A percentile compares a stretch with the other conserved stretches of the same genome.
phyloP scores from a whole-genome alignment of 35 echinoderm and acorn worm species.

The Stichopus chloronotus region DNA sequence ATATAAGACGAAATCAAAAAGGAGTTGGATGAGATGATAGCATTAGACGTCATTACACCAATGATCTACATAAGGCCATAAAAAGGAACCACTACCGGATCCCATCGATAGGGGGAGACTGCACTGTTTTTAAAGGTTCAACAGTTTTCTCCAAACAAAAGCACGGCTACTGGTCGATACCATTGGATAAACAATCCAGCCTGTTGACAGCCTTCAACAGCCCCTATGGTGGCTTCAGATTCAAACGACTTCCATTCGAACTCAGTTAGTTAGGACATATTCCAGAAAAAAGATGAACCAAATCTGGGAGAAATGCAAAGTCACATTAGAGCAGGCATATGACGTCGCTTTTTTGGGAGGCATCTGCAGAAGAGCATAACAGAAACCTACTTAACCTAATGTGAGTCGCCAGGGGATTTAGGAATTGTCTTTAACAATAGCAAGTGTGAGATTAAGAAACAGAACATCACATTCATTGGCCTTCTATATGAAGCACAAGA shows the following conservation, averaged over 20 bases:
- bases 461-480: slow-evolving; percentile 65
- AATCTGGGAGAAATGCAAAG: slow-evolving; percentile 36
- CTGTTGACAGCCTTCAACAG: slow-evolving; percentile 78
- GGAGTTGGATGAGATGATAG: neutral
- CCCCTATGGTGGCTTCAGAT: slow-evolving; percentile 59
- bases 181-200: slow-evolving; percentile 51
- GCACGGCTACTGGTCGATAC: slow-evolving; percentile 80
- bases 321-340: neutral
- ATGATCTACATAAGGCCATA: slow-evolving; percentile 55
- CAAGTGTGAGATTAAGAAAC: slow-evolving; percentile 45
- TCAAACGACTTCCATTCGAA: slow-evolving; percentile 58
- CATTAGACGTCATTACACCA: neutral
- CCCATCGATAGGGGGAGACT: slow-evolving; percentile 62
- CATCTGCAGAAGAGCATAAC: slow-evolving; percentile 1
- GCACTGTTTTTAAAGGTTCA: slow-evolving; percentile 40
- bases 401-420: slow-evolving; percentile 10
- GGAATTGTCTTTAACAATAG: slow-evolving; percentile 58
- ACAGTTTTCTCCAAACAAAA: slow-evolving; percentile 63
- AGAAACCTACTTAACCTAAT: slow-evolving; percentile 53
- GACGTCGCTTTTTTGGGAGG: slow-evolving; percentile 16
- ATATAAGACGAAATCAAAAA: neutral
- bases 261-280: slow-evolving; percentile 62
- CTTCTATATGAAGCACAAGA: slow-evolving; percentile 26
- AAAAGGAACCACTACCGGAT: slow-evolving; percentile 61
- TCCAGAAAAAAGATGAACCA: slow-evolving; percentile 48